Evolutionary conservation across 2,888 invertebrate genomes (phyloP).

Genomic region (Bibio marci): DNA sequence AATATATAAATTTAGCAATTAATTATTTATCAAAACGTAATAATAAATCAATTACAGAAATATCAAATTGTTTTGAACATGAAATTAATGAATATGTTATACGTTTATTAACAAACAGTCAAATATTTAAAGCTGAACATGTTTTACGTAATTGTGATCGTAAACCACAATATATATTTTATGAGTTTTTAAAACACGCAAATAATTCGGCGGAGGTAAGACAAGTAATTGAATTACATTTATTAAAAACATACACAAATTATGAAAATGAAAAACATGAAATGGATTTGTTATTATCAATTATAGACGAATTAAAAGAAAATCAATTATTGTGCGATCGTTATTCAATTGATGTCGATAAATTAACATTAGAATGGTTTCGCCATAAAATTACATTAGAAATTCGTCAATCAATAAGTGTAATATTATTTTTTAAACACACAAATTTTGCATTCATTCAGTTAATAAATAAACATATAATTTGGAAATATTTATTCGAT

Average conservation of each 20-base stretch:
- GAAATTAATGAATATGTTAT: slow-evolving; percentile 24
- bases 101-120: slow-evolving; percentile 22
- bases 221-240: no score
- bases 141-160: slow-evolving; percentile 21
- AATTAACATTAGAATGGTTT: slow-evolving; percentile 22
- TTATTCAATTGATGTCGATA: slow-evolving; percentile 11
- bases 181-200: slow-evolving; percentile 29
- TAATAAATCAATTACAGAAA: slow-evolving; percentile 15
- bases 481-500: slow-evolving; percentile 23
- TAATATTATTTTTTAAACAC: slow-evolving; percentile 24
- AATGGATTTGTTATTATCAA: no score
- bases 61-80: slow-evolving; percentile 20
- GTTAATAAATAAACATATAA: slow-evolving; percentile 20
- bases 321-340: slow-evolving; percentile 9
- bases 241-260: no score
- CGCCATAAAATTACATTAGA: slow-evolving; percentile 21
- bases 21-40: slow-evolving; percentile 19
- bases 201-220: no score
- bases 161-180: slow-evolving; percentile 23
- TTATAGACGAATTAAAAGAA: no score
- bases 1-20: slow-evolving; percentile 23
- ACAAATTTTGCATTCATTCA: slow-evolving; percentile 18
- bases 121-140: slow-evolving; percentile 22
- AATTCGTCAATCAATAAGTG: slow-evolving; percentile 18
- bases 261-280: no score